These are phyloP conservation scores for Phalangium opilio DNA, from an alignment of 2,888 invertebrate genomes.

Conservation along the genomic window DNA sequence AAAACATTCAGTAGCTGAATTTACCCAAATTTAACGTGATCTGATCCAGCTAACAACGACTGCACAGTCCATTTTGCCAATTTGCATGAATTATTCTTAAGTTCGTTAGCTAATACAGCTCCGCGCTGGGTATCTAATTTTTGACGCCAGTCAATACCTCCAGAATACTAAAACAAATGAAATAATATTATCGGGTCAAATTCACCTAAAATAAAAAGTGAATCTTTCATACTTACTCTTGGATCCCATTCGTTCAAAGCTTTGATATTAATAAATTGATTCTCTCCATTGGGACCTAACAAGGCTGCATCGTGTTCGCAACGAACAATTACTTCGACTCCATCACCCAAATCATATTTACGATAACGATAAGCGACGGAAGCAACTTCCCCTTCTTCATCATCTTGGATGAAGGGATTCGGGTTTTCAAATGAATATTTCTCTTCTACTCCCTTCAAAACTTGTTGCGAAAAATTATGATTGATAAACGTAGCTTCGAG, in stretches of 20 bases:
- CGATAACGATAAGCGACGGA: constrained; percentile 93
- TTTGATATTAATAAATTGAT: constrained; percentile 86
- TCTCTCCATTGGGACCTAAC: constrained; percentile 68
- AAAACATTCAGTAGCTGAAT: too few relatives aligned
- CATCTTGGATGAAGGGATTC: constrained; percentile 87
- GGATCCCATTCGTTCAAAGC: constrained; percentile 99
- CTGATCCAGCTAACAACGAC: constrained; percentile 83
- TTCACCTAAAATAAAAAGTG: background rate
- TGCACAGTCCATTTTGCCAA: constrained; percentile 98
- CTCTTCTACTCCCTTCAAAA: constrained; percentile 53
- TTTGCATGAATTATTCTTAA: constrained; percentile 98
- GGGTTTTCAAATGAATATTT: constrained; percentile 74
- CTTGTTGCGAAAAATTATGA: constrained; percentile 98
- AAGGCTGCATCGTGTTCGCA: constrained; percentile 95
- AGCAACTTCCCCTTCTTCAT: constrained; percentile 72
- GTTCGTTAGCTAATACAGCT: constrained; percentile 92
- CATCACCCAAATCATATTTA: constrained; percentile 90
- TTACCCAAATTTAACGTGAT: constrained; percentile 88
- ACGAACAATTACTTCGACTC: constrained; percentile 74
- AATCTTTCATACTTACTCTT: constrained; percentile 37
- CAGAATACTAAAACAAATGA: constrained; percentile 52
- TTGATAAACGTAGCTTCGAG: constrained; percentile 98
- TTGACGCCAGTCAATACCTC: constrained; percentile 96
- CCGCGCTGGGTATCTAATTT: constrained; percentile 95
- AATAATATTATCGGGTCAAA: constrained; percentile 5